These are phyloP conservation scores for Willowsia nigromaculata DNA, from an alignment of 2,888 invertebrate species.

Conservation along the genomic window DNA sequence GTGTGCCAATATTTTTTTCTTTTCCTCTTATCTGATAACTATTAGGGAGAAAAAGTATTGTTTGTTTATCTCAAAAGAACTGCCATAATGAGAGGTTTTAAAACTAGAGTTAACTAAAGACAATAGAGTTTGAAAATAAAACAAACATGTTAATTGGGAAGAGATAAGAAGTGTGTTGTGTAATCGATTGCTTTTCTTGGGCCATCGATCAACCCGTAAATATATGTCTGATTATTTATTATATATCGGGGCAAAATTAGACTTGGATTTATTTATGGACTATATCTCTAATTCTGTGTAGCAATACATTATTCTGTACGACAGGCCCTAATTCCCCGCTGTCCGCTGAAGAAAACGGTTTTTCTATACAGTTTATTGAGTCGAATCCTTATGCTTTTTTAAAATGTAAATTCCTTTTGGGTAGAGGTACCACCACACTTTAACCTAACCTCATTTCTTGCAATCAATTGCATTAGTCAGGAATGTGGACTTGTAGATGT, in stretches of 20 bases:
- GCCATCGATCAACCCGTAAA: neutral
- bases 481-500: neutral
- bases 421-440: neutral
- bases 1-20: neutral
- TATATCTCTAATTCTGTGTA: neutral
- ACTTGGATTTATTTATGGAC: neutral
- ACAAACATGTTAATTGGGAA: neutral
- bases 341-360: neutral
- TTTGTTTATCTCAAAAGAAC: neutral
- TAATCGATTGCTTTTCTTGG: neutral
- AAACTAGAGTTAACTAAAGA: neutral
- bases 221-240: neutral
- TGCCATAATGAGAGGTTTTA: neutral
- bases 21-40: neutral
- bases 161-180: neutral
- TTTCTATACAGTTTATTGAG: neutral
- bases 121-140: neutral
- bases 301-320: neutral
- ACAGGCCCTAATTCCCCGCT: neutral
- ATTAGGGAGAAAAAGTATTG: neutral
- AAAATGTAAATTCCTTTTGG: neutral
- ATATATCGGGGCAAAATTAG: neutral
- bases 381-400: neutral
- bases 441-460: conserved; percentile 33
- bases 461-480: conserved; percentile 26